These are phyloP conservation scores for Phragmatobia fuliginosa DNA, from an alignment of 2,888 invertebrate species.

Conservation along the genomic window DNA sequence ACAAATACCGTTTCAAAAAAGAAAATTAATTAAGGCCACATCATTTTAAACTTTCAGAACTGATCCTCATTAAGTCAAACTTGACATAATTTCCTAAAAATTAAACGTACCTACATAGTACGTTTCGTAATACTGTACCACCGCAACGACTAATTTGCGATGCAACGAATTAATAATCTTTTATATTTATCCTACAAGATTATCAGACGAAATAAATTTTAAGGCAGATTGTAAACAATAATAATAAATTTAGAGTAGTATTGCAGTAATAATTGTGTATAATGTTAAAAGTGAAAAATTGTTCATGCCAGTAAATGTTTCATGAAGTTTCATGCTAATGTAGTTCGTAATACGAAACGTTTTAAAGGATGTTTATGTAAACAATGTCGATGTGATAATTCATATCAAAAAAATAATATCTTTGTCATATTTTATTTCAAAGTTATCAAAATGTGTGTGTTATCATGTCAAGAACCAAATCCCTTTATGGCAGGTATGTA, in stretches of 20 bases:
- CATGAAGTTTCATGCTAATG: no score
- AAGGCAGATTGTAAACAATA: neutral
- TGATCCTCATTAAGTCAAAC: no score
- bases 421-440: slow-evolving; percentile 7
- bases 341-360: slow-evolving; percentile 6
- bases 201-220: neutral
- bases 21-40: no score
- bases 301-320: no score
- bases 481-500: slow-evolving; percentile 55
- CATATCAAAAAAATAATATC: slow-evolving; percentile 4
- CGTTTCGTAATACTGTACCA: slow-evolving; percentile 13
- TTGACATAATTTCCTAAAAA: no score
- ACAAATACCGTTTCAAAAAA: no score
- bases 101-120: no score
- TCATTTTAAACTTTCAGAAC: no score
- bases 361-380: neutral
- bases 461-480: slow-evolving; percentile 36
- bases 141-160: no score
- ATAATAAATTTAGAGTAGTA: neutral
- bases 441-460: slow-evolving; percentile 55
- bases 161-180: no score
- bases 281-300: neutral
- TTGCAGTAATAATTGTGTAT: neutral
- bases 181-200: no score
- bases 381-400: slow-evolving; percentile 1